Evolutionary conservation across 2,797 vertebrate genomes (phyloP).

Genomic region (Coregonus suidteri): DNA sequence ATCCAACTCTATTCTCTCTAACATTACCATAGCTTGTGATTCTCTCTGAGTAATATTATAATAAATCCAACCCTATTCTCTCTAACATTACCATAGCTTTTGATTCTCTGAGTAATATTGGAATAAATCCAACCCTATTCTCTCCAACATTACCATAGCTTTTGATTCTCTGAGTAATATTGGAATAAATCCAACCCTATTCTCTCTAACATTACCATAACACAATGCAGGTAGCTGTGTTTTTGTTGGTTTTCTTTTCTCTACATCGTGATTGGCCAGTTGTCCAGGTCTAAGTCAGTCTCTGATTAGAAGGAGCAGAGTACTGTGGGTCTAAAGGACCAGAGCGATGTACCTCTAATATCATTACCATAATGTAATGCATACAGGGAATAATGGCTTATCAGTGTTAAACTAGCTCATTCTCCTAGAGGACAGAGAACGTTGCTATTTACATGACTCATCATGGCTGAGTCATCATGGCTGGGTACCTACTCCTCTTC

Average conservation of each 20-base stretch:
- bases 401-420: not conserved
- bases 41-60: no score
- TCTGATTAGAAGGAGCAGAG: no score
- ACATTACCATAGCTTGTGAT: no score
- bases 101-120: not conserved
- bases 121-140: not conserved
- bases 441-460: not conserved
- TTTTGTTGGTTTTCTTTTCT: not conserved
- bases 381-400: not conserved
- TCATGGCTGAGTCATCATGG: not conserved
- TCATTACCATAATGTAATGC: not conserved
- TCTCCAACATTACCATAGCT: not conserved
- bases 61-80: constrained; percentile 45
- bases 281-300: not conserved
- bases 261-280: not conserved
- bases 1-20: no score
- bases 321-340: no score
- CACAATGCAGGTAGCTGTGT: not conserved
- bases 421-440: not conserved
- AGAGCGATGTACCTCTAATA: not conserved
- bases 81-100: not conserved
- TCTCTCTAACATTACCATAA: not conserved
- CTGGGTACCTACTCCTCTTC: not conserved
- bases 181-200: not conserved
- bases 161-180: not conserved